Base-by-base conservation (phyloP, 30 jellyfish, hydroid and myxozoan species). In the Thelohanellus kitauei region DNA sequence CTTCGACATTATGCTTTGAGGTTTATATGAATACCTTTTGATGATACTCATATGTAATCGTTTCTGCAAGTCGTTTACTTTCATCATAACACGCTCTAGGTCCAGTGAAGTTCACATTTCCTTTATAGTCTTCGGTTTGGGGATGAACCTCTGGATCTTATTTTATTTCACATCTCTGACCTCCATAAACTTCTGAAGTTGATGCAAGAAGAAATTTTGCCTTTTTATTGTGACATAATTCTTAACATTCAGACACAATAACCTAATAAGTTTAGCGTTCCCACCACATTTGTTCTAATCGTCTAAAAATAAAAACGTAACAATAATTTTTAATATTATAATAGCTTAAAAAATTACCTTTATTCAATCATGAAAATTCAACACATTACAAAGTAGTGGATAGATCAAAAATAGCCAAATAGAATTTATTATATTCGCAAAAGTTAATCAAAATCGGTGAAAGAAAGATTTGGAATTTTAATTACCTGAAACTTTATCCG, bases 51-150 rank as follows among this genome's bases (percentile, higher is more conserved):
- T 48, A 73, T 31, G 87, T 61, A 87, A 73, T 73, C 5, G 93
- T 73, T 47, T 73, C 93, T 2, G 93, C 93, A 6, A 73, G 87
- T 17, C 93, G 30, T 43, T 73, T 73, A 8, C 93, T 87, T 62
- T 73, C 93, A 41, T 73, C 93, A 33, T 73, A 73, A 35, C 93
- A 73, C 0, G 93, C 88, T 10, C 93, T 45, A n/a, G 93, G 87
- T 2, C 93, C 93, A 34, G 64, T 73, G 17, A 87, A 66, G 45
- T 73, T 73, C 33, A 73, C 93, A 33, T 73, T 87, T 13, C 93
- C 93, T 87, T 87, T 61, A 39, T 73, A 73, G 1, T 82, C 75
- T 35, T 73, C 93, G 20, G 87, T 68, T 40, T 73, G 93, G 10
- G 93, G 93, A 47, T 73, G 93, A 17, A 54, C 87, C 35, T 73